Conservation (phyloP, 2,113 vertebrate genomes). For the Anhinga rufa region DNA sequence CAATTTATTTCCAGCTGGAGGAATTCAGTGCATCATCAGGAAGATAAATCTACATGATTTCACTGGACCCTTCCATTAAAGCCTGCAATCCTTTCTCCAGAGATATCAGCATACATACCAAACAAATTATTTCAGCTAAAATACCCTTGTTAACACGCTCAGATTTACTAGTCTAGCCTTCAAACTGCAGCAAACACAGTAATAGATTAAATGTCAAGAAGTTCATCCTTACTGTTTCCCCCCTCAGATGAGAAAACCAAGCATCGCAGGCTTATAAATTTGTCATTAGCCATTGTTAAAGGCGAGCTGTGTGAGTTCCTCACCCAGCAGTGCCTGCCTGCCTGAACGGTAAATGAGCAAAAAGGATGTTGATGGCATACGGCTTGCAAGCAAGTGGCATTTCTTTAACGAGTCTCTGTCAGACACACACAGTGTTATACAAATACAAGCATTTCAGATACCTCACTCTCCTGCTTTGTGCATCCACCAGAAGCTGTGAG, state of each 20-base stretch:
- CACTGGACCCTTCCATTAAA: background rate
- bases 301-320: background rate
- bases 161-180: constrained; percentile 19
- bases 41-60: constrained; percentile 3
- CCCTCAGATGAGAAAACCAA: background rate
- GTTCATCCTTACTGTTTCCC: background rate
- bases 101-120: background rate
- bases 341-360: background rate
- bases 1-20: background rate
- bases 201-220: constrained; percentile 43
- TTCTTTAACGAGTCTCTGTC: background rate
- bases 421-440: background rate
- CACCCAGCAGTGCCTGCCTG: background rate
- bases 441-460: background rate
- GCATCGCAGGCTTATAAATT: background rate
- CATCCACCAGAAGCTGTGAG: background rate
- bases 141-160: background rate
- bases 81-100: background rate
- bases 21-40: background rate
- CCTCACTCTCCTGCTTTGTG: background rate
- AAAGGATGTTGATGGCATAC: background rate
- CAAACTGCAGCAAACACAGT: background rate
- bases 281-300: background rate
- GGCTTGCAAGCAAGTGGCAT: background rate
- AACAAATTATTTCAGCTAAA: background rate